phyloP scores from a whole-genome alignment of 2,113 vertebrate genomes.

The Arizona elegans region DNA sequence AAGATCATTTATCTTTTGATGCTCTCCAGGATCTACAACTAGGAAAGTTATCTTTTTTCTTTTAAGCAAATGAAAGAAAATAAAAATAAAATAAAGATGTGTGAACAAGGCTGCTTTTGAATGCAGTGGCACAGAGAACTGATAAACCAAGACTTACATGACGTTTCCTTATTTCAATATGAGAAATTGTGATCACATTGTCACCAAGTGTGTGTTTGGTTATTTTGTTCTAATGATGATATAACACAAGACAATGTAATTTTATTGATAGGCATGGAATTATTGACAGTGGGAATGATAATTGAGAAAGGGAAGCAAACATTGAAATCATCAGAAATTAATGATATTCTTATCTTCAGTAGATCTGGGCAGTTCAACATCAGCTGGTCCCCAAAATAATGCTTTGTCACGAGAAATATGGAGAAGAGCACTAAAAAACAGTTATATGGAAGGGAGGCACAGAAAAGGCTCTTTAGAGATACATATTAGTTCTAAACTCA shows the following conservation, averaged over 20 bases:
- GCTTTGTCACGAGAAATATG: background rate
- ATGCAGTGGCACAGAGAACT: background rate
- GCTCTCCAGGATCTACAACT: background rate
- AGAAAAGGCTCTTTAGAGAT: background rate
- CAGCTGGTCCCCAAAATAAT: background rate
- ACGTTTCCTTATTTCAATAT: background rate
- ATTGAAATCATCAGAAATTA: background rate
- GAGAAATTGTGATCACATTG: background rate
- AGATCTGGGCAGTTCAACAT: background rate
- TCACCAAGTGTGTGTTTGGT: background rate
- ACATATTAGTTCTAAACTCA: background rate
- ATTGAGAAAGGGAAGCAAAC: background rate
- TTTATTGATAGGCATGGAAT: background rate
- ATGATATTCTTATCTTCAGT: background rate
- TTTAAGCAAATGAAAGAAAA: background rate
- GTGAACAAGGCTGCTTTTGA: background rate
- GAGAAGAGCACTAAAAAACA: background rate
- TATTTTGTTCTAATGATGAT: background rate
- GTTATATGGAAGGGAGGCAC: background rate
- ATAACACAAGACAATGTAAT: background rate
- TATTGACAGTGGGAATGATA: background rate
- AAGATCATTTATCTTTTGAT: background rate
- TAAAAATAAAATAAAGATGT: background rate
- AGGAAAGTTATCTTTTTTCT: background rate
- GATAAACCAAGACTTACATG: background rate